Evolutionary conservation across 1,140 invertebrate species (phyloP).

Genomic region (Bombus waltoni): DNA sequence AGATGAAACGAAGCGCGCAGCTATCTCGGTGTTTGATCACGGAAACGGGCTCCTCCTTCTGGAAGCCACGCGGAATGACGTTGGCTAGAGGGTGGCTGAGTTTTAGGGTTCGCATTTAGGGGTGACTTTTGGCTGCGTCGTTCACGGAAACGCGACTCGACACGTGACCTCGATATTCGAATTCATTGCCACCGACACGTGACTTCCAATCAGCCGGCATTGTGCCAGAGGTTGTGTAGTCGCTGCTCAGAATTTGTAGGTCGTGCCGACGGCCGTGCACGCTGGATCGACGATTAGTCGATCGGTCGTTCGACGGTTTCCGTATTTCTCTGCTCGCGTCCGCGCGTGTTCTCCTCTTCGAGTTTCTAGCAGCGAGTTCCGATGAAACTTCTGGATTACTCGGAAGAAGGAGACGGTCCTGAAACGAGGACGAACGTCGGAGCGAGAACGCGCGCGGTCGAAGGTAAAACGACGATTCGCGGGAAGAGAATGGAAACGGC

Average conservation of each 20-base stretch:
- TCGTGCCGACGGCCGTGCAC: background rate
- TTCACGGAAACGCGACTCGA: slow-evolving; percentile 65
- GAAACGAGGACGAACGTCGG: too few relatives aligned
- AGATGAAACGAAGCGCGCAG: background rate
- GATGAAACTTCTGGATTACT: background rate
- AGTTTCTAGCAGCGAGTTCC: too few relatives aligned
- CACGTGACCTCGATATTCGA: slow-evolving; percentile 71
- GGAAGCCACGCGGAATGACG: background rate
- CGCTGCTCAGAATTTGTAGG: slow-evolving; percentile 43
- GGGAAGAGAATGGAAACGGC: too few relatives aligned
- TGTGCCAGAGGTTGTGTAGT: slow-evolving; percentile 51
- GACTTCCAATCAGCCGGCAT: slow-evolving; percentile 72
- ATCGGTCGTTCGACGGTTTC: background rate
- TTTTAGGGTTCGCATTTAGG: slow-evolving; percentile 8
- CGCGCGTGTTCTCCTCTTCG: too few relatives aligned
- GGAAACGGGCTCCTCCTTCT: slow-evolving; percentile 29
- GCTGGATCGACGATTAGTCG: slow-evolving; percentile 7
- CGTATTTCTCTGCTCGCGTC: background rate
- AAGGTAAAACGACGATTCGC: background rate
- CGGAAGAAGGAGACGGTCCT: too few relatives aligned
- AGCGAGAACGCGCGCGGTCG: background rate
- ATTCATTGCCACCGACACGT: slow-evolving; percentile 73
- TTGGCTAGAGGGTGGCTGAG: background rate
- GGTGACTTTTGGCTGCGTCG: slow-evolving; percentile 62
- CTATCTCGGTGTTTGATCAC: slow-evolving; percentile 40